Conservation (phyloP, 2,888 invertebrate genomes). For the Ectropis crepuscularia region DNA sequence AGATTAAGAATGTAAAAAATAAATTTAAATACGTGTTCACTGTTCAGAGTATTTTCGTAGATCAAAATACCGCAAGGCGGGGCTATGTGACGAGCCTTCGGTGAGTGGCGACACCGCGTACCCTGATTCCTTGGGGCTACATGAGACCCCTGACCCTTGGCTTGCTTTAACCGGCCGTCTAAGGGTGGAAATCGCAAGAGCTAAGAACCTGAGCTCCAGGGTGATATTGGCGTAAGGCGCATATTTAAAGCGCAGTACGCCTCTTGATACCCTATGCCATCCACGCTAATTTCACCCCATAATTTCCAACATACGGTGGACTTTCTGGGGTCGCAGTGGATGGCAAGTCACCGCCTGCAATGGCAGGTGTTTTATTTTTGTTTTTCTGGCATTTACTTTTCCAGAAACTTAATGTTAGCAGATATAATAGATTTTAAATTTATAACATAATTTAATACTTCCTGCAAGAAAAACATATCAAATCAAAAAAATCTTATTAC, state of each 20-base stretch:
- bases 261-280: background rate
- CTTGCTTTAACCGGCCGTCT: conserved; percentile 5
- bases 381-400: background rate
- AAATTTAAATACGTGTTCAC: background rate
- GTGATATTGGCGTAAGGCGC: background rate
- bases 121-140: conserved; percentile 4
- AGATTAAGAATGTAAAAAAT: background rate
- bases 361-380: background rate
- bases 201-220: conserved; percentile 5
- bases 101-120: conserved; percentile 11
- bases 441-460: no score
- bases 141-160: background rate
- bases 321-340: background rate
- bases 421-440: no score
- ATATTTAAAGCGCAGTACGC: background rate
- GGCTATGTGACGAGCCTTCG: conserved; percentile 6
- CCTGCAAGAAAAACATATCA: no score
- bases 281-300: no score
- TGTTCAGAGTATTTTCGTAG: no score
- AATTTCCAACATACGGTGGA: no score
- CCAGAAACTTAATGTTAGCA: no score
- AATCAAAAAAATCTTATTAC: no score
- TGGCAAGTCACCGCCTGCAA: conserved; percentile 2
- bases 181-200: conserved; percentile 6
- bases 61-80: background rate